Evolutionary conservation across 2,888 invertebrate genomes (phyloP).

Genomic region (Arge pagana): DNA sequence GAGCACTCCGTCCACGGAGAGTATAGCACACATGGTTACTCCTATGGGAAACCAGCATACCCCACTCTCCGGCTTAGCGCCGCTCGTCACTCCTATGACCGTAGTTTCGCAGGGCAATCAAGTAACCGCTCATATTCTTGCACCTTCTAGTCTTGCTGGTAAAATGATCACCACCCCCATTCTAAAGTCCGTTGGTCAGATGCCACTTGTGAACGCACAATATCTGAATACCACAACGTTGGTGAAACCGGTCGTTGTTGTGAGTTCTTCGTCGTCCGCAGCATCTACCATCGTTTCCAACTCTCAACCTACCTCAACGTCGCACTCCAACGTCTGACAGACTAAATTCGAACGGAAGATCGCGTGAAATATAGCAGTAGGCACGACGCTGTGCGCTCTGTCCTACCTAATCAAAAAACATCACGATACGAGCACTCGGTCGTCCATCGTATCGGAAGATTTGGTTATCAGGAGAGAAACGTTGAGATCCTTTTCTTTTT

Average conservation of each 20-base stretch:
- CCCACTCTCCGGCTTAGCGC: constrained; percentile 63
- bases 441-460: neutral
- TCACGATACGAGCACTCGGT: neutral
- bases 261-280: constrained; percentile 59
- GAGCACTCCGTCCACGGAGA: constrained; percentile 51
- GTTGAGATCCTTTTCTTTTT: constrained; percentile 6
- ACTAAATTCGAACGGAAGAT: constrained; percentile 42
- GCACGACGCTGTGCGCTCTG: neutral
- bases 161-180: constrained; percentile 66
- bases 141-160: constrained; percentile 66
- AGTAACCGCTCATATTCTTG: constrained; percentile 67
- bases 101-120: constrained; percentile 68
- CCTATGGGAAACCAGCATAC: constrained; percentile 45
- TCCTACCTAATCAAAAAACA: neutral
- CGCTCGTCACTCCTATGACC: constrained; percentile 61
- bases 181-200: constrained; percentile 64
- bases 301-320: constrained; percentile 40
- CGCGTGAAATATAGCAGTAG: constrained; percentile 43
- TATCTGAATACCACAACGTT: constrained; percentile 67
- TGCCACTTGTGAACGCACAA: constrained; percentile 71
- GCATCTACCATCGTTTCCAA: constrained; percentile 47
- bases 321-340: constrained; percentile 53
- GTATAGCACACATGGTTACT: constrained; percentile 58
- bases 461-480: neutral
- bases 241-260: constrained; percentile 73